phyloP scores from a whole-genome alignment of 2,888 invertebrate species.

The Acleris literana region DNA sequence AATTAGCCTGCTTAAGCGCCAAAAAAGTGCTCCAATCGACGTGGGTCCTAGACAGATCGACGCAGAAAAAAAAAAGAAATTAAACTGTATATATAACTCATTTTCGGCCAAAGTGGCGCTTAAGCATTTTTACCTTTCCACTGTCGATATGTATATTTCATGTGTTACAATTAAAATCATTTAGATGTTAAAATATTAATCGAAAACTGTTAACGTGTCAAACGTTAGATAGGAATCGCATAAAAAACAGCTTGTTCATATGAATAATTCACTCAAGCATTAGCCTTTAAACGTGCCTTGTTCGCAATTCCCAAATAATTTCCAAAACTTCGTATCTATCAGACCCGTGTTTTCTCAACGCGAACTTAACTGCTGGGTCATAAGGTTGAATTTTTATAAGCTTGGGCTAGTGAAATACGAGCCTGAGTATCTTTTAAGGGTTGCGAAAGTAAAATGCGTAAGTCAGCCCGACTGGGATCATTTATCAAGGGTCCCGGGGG shows the following conservation, averaged over 20 bases:
- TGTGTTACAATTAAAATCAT: too few relatives aligned
- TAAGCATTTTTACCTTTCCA: too few relatives aligned
- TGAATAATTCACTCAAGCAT: slow-evolving; percentile 31
- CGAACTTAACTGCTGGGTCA: not conserved
- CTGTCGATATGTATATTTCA: too few relatives aligned
- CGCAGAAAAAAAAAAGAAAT: too few relatives aligned
- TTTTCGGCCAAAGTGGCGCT: too few relatives aligned
- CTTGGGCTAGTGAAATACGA: not conserved
- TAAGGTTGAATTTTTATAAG: not conserved
- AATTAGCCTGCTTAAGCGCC: too few relatives aligned
- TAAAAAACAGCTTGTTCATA: slow-evolving; percentile 18
- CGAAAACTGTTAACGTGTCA: slow-evolving; percentile 19
- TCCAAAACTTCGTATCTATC: not conserved
- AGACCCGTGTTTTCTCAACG: too few relatives aligned
- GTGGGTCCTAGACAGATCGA: too few relatives aligned
- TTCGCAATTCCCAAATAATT: slow-evolving; percentile 7
- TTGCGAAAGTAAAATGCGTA: slow-evolving; percentile 30
- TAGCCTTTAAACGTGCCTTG: slow-evolving; percentile 16
- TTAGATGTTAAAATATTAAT: too few relatives aligned
- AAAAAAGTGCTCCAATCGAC: too few relatives aligned
- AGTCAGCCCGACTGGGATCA: slow-evolving; percentile 30
- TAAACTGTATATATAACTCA: too few relatives aligned
- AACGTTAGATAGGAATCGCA: slow-evolving; percentile 23
- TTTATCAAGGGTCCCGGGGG: slow-evolving; percentile 29
- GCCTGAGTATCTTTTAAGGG: not conserved